Conservation (phyloP, 2,888 invertebrate species). For the Amorpha juglandis region DNA sequence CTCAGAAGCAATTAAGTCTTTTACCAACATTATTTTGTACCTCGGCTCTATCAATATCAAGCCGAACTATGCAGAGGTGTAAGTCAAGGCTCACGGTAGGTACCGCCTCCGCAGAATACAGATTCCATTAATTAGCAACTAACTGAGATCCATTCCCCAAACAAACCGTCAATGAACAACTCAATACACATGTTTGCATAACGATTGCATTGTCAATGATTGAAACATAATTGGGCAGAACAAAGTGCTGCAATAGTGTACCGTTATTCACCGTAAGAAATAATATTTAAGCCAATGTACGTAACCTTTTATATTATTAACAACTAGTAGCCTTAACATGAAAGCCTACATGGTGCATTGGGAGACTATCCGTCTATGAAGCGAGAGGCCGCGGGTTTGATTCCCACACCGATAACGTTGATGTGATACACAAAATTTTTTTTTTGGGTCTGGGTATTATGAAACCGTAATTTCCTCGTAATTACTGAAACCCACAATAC, state of each 20-base stretch:
- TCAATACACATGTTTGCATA: constrained; percentile 53
- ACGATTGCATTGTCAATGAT: constrained; percentile 50
- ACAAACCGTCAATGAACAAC: constrained; percentile 56
- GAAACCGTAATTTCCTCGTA: too few species aligned
- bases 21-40: constrained; percentile 18
- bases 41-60: constrained; percentile 29
- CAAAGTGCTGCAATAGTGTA: constrained; percentile 20
- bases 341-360: too few species aligned
- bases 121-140: constrained; percentile 60
- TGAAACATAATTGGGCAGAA: constrained; percentile 44
- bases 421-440: too few species aligned
- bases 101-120: constrained; percentile 43
- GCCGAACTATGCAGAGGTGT: constrained; percentile 36
- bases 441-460: too few species aligned
- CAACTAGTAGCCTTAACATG: too few species aligned
- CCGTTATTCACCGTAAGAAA: too few species aligned
- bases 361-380: too few species aligned
- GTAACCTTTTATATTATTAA: too few species aligned
- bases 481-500: too few species aligned
- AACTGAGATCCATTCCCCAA: constrained; percentile 44
- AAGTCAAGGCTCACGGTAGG: constrained; percentile 33
- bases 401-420: too few species aligned
- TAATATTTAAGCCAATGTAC: not conserved
- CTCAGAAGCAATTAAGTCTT: constrained; percentile 6
- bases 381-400: too few species aligned